Evolutionary conservation across 2,888 invertebrate species (phyloP).

Genomic region (Drosophila subquinaria): DNA sequence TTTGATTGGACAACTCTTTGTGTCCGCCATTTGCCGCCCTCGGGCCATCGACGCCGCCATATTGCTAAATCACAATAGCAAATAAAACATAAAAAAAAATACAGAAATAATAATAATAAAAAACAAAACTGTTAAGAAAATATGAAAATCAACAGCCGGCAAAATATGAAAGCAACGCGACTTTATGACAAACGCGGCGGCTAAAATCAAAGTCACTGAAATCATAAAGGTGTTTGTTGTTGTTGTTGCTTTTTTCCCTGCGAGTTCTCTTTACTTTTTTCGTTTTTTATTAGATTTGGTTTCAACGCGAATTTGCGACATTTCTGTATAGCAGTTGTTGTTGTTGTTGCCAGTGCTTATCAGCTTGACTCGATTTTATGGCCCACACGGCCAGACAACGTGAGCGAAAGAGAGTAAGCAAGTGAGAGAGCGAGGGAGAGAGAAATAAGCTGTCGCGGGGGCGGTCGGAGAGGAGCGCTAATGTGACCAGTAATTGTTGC

Average conservation of each 20-base stretch:
- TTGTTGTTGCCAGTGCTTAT: constrained; percentile 45
- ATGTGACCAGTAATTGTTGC: constrained; percentile 73
- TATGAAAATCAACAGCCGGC: constrained; percentile 75
- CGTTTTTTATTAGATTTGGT: constrained; percentile 50
- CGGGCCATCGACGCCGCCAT: constrained; percentile 61
- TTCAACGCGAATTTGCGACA: constrained; percentile 75
- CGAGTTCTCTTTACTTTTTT: constrained; percentile 9
- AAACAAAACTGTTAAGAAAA: constrained; percentile 49
- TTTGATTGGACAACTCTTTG: constrained; percentile 67
- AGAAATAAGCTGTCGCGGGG: constrained; percentile 24
- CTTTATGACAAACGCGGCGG: constrained; percentile 79
- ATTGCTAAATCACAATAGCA: constrained; percentile 78
- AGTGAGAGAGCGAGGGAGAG: background rate
- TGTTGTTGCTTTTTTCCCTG: constrained; percentile 11
- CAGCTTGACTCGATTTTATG: constrained; percentile 64
- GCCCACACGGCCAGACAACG: constrained; percentile 12
- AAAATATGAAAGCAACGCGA: constrained; percentile 72
- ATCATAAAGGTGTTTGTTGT: constrained; percentile 64
- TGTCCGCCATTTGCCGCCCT: constrained; percentile 57
- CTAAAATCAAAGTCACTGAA: constrained; percentile 75
- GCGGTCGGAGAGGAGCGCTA: constrained; percentile 65
- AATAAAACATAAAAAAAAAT: constrained; percentile 67
- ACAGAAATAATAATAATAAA: constrained; percentile 17
- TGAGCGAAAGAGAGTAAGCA: background rate
- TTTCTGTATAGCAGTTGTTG: constrained; percentile 39